phyloP scores from a whole-genome alignment of 92 coral and sea anemone genomes.

The Heteractis magnifica region DNA sequence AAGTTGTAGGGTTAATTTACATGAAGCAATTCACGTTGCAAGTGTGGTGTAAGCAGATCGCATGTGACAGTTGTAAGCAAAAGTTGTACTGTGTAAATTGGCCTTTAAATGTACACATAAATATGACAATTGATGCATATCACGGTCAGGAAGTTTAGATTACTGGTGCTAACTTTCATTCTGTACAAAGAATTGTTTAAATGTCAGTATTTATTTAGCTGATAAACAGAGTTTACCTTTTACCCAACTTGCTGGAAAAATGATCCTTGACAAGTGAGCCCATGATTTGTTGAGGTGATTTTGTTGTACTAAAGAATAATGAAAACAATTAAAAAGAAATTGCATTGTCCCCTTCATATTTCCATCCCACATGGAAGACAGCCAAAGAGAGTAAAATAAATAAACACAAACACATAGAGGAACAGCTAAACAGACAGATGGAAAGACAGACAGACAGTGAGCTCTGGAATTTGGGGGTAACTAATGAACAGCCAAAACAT shows the following conservation, averaged over 20 bases:
- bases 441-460: not conserved
- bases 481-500: not conserved
- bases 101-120: no score
- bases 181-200: no score
- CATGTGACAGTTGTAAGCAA: no score
- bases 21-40: no score
- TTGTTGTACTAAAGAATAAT: constrained; percentile 68
- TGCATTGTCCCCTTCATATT: not conserved
- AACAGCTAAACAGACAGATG: not conserved
- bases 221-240: constrained; percentile 42
- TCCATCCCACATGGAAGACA: not conserved
- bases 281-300: constrained; percentile 98
- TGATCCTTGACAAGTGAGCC: constrained; percentile 86
- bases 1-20: no score
- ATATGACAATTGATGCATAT: no score
- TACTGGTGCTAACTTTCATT: no score
- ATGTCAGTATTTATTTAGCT: not conserved
- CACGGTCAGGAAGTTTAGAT: no score
- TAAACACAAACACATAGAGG: not conserved
- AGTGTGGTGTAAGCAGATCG: no score
- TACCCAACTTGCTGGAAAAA: constrained; percentile 57
- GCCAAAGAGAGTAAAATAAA: no score
- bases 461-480: not conserved
- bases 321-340: not conserved
- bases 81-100: no score